Base-by-base conservation (phyloP, 1,140 invertebrate species). In the Penaeus indicus region DNA sequence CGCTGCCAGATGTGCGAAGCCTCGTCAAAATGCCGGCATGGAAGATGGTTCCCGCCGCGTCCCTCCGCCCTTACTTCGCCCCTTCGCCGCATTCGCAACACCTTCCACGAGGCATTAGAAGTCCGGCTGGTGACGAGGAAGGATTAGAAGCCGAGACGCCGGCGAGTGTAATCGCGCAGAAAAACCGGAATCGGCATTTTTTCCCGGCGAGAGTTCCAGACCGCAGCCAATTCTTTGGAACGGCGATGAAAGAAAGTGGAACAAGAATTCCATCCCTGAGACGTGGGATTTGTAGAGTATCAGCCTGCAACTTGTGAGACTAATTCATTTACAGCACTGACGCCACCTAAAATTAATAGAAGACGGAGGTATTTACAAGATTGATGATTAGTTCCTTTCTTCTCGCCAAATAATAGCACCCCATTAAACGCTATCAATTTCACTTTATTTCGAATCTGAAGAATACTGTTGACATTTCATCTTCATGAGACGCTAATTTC, bases 251-350 rank as follows among this genome's bases (percentile, higher is more conserved):
- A 42, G 75, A 67, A 88, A 88, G 25, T 88, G 86, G 81, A 84
- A 88, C 86, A 42, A 25, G 69, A 78, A 84, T 83, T 69, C 61
- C 69, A 21, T 64, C 27, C 64, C 63, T 64, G 81, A 77, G 86
- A 84, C 67, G 72, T 84, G 69, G 86, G 81, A 88, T 88, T 84
- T 79, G 81, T 84, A 78, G 86, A 77, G 86, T 84, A 84, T 88
- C 86, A 88, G 81, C 69, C 86, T 84, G 86, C 86, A 88, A 88
- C 86, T 88, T 84, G 80, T 84, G 86, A 84, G 86, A 88, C 86
- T 88, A 88, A 88, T 88, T 88, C 86, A 88, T 88, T 79, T 83
- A 88, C 80, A 84, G 27, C 86, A 61, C 80, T 77, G 84, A 86
- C 84, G 84, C 86, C 86, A 54, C 86, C 63, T 18, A 88, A 61